A percentile compares a stretch with the other conserved stretches of the same genome.
phyloP scores from a whole-genome alignment of 1,140 invertebrate genomes.

The Zaprionus taronus region DNA sequence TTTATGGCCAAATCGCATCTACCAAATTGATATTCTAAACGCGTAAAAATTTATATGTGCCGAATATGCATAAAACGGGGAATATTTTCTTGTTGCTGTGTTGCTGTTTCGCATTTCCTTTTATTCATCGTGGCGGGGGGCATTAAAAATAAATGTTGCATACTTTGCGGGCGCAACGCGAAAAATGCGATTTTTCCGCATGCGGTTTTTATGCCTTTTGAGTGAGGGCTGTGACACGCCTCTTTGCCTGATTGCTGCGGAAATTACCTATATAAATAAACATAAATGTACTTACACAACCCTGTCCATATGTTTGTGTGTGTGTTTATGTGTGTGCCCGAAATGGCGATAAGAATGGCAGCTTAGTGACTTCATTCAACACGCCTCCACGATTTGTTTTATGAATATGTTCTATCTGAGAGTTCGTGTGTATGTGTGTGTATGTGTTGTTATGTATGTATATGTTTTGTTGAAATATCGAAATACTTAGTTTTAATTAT shows the following conservation, averaged over 20 bases:
- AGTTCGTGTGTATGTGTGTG: not conserved
- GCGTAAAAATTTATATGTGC: conserved; percentile 73
- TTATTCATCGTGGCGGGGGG: not conserved
- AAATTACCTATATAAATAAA: conserved; percentile 38
- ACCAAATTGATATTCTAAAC: conserved; percentile 79
- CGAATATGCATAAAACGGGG: conserved; percentile 49
- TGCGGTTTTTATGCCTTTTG: conserved; percentile 55
- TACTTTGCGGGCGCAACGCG: conserved; percentile 69
- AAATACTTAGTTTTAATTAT: too few relatives aligned
- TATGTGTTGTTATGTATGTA: too few relatives aligned
- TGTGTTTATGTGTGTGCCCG: not conserved
- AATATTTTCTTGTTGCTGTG: conserved; percentile 16
- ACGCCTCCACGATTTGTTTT: conserved; percentile 3
- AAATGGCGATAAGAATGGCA: conserved; percentile 25
- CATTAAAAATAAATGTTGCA: conserved; percentile 76
- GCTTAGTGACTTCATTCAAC: conserved; percentile 42
- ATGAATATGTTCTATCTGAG: not conserved
- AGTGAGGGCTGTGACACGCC: conserved; percentile 35
- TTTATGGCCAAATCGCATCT: conserved; percentile 78
- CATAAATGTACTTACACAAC: conserved; percentile 28
- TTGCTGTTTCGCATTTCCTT: conserved; percentile 18
- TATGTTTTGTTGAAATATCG: too few relatives aligned
- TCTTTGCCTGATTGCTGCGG: conserved; percentile 49
- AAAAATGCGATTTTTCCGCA: conserved; percentile 52
- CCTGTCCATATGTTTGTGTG: conserved; percentile 9